Conservation (phyloP, 2,797 vertebrate species). For the Gymnothorax javanicus region DNA sequence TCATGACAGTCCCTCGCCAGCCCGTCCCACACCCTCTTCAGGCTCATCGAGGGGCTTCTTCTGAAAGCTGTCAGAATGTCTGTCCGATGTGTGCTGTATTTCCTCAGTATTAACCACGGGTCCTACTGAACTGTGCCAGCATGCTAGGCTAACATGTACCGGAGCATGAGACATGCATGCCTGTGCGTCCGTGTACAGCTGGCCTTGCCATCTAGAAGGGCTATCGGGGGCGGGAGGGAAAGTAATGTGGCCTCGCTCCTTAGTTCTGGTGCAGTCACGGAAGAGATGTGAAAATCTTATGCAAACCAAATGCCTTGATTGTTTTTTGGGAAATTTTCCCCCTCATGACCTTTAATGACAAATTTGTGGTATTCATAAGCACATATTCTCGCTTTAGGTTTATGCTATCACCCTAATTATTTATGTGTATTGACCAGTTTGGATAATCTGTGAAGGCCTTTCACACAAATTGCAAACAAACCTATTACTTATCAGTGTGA, state of each 20-base stretch:
- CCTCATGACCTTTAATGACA: neutral
- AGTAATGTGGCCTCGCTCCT: conserved; percentile 38
- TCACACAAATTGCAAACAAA: too few relatives aligned
- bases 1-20: neutral
- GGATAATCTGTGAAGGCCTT: too few relatives aligned
- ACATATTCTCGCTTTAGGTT: too few relatives aligned
- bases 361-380: neutral
- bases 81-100: conserved; percentile 43
- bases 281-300: neutral
- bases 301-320: neutral
- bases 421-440: too few relatives aligned
- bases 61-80: conserved; percentile 63
- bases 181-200: conserved; percentile 39
- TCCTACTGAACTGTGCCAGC: conserved; percentile 47
- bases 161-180: conserved; percentile 68
- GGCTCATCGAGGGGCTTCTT: conserved; percentile 45
- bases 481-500: neutral
- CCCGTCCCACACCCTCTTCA: neutral
- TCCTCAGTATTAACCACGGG: conserved; percentile 39
- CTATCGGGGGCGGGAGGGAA: conserved; percentile 21
- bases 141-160: conserved; percentile 66
- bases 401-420: too few relatives aligned
- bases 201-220: neutral
- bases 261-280: neutral
- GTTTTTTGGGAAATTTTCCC: neutral